Percentiles rank a stretch among this genome's conserved stretches.
phyloP scores from a whole-genome alignment of 37 sponge, comb jelly and placozoan species.

The Amphimedon queenslandica region DNA sequence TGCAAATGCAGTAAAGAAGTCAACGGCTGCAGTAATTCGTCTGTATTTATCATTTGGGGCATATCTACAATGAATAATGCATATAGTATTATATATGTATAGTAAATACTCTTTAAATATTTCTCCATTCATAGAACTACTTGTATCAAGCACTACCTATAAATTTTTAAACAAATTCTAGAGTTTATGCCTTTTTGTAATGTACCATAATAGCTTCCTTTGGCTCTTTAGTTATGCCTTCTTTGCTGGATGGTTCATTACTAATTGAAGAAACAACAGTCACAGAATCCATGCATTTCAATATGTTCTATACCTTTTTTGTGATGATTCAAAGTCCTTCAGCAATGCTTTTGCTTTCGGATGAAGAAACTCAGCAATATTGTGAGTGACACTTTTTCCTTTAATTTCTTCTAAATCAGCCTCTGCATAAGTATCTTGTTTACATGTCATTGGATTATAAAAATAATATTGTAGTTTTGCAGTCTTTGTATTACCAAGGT shows the following conservation, averaged over 20 bases:
- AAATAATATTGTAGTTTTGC: background rate
- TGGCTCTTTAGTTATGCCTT: no score
- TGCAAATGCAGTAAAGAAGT: constrained; percentile 43
- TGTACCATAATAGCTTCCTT: background rate
- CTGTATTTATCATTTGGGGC: background rate
- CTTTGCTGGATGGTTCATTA: no score
- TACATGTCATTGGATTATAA: background rate
- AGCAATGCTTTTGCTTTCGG: background rate
- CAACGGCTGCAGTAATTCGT: constrained; percentile 8
- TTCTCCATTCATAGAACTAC: background rate
- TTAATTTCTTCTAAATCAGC: background rate
- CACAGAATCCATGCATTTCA: no score
- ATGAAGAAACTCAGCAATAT: background rate
- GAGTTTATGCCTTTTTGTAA: background rate
- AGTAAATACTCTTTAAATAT: background rate
- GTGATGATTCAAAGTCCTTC: no score
- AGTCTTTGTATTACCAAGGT: background rate
- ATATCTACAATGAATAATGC: background rate
- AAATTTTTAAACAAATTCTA: background rate
- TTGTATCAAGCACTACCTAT: background rate
- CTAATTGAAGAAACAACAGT: no score
- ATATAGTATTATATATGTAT: no score
- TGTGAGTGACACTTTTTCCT: background rate
- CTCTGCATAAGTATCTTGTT: background rate
- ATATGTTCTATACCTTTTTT: no score